Evolutionary conservation across 2,113 vertebrate species (phyloP), one percentile per base, ranked within the genome.

Genomic region (Sorex araneus): DNA sequence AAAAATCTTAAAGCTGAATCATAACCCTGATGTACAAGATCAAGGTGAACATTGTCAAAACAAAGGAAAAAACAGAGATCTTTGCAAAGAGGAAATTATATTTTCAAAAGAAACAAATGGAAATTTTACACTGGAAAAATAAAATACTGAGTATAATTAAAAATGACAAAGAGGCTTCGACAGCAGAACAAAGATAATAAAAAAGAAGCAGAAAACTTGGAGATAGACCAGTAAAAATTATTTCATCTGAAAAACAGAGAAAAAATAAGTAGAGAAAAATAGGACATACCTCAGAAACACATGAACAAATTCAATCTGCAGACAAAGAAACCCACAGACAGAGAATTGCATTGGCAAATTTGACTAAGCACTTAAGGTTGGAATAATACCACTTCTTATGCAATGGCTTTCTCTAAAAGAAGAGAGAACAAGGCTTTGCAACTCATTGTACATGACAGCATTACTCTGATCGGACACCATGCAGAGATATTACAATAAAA

Each of bases 181-280:
- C 1, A 43, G 40, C 2, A 54, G 43, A 70, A 45, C 4, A 45
- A 11, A 23, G 76, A 64, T 32, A 3, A 23, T 12, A 34, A 27
- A 45, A 50, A 50, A 13, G 47, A 50, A 60, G 57, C 57, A 21
- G 57, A 60, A 19, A 60, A 60, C 21, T 60, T 23, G 57, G 57
- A 60, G 43, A 32, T 1, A 23, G 76, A 3, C 6, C 0, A 4
- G 40, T 13, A 43, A 2, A 2, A 34, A 2, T 25, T 7, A 11
- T 8, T 7, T 30, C 16, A 6, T 3, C 13, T n/a, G 57, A 28
- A 75, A 16, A 27, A 18, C 34, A n/a, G 40, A 54, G 45, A 8
- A 2, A 13, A 12, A 9, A 57, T 36, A 9, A 34, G 0, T 0
- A 23, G 9, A 45, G 30, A 66, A 28, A 63, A 2, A 23, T 3